These are phyloP conservation scores for Zophobas atratus DNA, from an alignment of 1,140 invertebrate genomes.

Conservation along the genomic window DNA sequence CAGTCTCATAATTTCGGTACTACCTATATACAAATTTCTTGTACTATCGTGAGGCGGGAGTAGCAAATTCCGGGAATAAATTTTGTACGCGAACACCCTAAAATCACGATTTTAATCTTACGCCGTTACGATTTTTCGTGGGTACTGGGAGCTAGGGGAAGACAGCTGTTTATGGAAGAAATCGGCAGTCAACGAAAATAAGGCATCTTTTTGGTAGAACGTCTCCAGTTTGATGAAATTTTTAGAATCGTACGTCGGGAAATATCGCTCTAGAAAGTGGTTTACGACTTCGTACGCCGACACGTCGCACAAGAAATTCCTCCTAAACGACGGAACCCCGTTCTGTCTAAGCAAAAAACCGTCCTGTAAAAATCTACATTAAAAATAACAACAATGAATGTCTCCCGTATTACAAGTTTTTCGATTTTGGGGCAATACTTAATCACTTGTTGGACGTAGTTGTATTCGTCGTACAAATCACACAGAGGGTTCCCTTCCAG, in stretches of 20 bases:
- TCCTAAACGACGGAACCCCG: constrained; percentile 75
- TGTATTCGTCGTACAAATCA: constrained; percentile 80
- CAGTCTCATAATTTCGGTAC: constrained; percentile 80
- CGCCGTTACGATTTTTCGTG: no score
- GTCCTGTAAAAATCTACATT: constrained; percentile 73
- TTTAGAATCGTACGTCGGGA: constrained; percentile 85
- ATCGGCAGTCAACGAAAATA: constrained; percentile 78
- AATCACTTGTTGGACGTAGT: constrained; percentile 77
- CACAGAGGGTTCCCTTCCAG: constrained; percentile 87
- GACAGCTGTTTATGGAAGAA: constrained; percentile 67
- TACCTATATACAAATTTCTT: constrained; percentile 70
- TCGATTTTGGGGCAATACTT: constrained; percentile 58
- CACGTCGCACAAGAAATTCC: constrained; percentile 77
- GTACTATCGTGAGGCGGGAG: constrained; percentile 59
- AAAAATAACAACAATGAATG: background rate
- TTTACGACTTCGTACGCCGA: constrained; percentile 78
- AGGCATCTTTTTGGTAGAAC: constrained; percentile 88
- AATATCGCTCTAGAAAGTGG: constrained; percentile 87
- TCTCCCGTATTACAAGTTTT: constrained; percentile 58
- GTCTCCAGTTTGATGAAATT: constrained; percentile 81
- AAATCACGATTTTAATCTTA: constrained; percentile 35
- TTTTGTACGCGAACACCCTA: constrained; percentile 60
- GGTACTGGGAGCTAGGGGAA: constrained; percentile 57
- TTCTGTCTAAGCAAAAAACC: constrained; percentile 76
- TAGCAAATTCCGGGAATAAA: constrained; percentile 60